Base-by-base conservation (phyloP, 2,888 invertebrate species). In the Lycaena phlaeas region DNA sequence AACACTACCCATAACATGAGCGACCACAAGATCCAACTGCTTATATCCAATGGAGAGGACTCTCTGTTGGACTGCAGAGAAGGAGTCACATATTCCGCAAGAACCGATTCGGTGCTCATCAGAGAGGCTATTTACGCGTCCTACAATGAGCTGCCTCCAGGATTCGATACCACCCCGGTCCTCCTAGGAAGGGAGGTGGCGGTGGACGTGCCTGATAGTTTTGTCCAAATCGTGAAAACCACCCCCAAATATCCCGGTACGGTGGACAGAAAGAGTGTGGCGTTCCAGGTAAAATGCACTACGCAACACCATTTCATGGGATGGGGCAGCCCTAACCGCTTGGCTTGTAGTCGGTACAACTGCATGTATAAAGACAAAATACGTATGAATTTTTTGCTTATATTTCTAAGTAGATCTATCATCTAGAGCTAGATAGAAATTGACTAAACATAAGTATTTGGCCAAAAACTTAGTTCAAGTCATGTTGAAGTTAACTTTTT, bases 181-280 rank as follows among this genome's bases (percentile, higher is more conserved):
- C 64, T 84, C 40, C 66, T 82, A 17, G 82, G 82, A 10, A 56
- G 90, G 46, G 91, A 91, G 68, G 85, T 90, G 86, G 93, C 96
- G 2, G 94, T 96, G 43, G 96, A 96, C 73, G 95, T 95, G 50
- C 96, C 96, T 3, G 94, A 94, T 49, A 90, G 91, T 60, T 96
- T 95, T 79, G 90, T 94, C 50, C 94, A 92, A 62, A 87, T 92
- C 51, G 90, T 92, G 68, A 95, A 95, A 86, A 87, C 87, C 1
- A 87, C 90, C 29, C 89, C 90, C 27, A 89, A 89, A 57, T 90
- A 89, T 64, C 90, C 90, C 34, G 84, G 87, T 54, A 87, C 86
- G 53, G 60, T 68, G 73, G 85, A 85, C 73, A 85, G 82, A 76
- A 84, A 79, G 73, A 77, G 76, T 68, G 74, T 73, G 56, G 62